A percentile compares a stretch with the other conserved stretches of the same genome.
phyloP scores from a whole-genome alignment of 2,888 invertebrate genomes.

The Lithophane semibrunnea region DNA sequence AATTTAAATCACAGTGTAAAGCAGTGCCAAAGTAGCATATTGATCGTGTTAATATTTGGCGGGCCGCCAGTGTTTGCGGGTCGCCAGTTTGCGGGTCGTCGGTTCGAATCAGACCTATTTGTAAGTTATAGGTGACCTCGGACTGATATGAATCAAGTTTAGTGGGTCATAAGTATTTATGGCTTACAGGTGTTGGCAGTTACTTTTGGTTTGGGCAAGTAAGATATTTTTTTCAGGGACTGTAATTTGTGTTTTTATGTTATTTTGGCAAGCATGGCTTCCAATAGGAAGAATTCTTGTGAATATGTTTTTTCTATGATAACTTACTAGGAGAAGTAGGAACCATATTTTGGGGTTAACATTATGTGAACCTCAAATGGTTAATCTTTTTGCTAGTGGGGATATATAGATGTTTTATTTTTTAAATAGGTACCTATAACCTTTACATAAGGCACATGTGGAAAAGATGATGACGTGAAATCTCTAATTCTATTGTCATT shows the following conservation, averaged over 20 bases:
- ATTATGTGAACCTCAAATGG: neutral
- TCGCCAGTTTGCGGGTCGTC: conserved; percentile 22
- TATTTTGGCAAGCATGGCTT: neutral
- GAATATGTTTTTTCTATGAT: neutral
- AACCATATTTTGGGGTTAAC: neutral
- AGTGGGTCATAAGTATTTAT: conserved; percentile 58
- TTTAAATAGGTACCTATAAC: neutral
- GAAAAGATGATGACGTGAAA: too few species aligned
- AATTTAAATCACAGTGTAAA: conserved; percentile 32
- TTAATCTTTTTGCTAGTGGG: neutral
- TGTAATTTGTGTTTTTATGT: conserved; percentile 1
- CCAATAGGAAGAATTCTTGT: neutral
- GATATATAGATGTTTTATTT: neutral
- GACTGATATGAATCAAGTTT: conserved; percentile 50
- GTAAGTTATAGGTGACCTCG: conserved; percentile 44
- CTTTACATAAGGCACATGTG: neutral
- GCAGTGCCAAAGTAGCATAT: conserved; percentile 29
- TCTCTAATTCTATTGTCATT: neutral
- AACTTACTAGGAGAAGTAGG: too few species aligned
- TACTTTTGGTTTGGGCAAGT: conserved; percentile 15
- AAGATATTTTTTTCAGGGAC: conserved; percentile 6
- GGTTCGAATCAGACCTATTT: conserved; percentile 35
- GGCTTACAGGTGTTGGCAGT: conserved; percentile 42
- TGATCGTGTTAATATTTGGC: conserved; percentile 57
- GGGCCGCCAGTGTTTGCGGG: conserved; percentile 35